A percentile compares a stretch with the other conserved stretches of the same genome.
Conservation (phyloP, 2,113 vertebrate species). For the Cheirogaleus medius region DNA sequence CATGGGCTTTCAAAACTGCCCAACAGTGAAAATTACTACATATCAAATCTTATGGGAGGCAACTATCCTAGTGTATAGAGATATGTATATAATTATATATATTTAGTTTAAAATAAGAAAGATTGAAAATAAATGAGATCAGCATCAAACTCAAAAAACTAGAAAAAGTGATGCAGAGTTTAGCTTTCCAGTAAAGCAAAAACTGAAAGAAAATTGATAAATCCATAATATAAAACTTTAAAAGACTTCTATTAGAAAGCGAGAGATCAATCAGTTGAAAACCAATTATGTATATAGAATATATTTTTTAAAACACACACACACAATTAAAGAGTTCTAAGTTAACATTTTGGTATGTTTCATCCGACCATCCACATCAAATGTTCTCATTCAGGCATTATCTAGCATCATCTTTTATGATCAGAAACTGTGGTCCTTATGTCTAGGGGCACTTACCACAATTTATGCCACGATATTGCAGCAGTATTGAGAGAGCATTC, state of each 20-base stretch:
- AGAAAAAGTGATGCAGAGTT: background rate
- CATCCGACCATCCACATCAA: conserved; percentile 90
- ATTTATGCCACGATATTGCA: background rate
- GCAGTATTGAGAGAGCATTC: background rate
- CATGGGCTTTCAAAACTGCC: background rate
- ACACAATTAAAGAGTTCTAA: background rate
- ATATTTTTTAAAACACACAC: no score
- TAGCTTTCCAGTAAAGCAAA: background rate
- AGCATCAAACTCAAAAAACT: background rate
- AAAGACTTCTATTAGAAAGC: background rate
- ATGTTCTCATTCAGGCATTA: conserved; percentile 77
- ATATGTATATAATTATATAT: background rate
- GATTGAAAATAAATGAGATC: background rate
- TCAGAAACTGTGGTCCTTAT: background rate
- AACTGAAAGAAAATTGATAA: background rate
- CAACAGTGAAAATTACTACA: background rate
- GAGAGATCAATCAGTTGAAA: background rate
- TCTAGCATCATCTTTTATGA: conserved; percentile 28
- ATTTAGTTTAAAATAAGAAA: background rate
- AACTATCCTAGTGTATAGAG: background rate
- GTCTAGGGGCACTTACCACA: background rate
- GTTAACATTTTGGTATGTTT: conserved; percentile 97
- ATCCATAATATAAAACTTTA: background rate
- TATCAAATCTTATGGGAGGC: background rate
- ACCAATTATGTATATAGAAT: background rate